phyloP scores from a whole-genome alignment of 2,888 invertebrate genomes.

The Stenurella melanura region DNA sequence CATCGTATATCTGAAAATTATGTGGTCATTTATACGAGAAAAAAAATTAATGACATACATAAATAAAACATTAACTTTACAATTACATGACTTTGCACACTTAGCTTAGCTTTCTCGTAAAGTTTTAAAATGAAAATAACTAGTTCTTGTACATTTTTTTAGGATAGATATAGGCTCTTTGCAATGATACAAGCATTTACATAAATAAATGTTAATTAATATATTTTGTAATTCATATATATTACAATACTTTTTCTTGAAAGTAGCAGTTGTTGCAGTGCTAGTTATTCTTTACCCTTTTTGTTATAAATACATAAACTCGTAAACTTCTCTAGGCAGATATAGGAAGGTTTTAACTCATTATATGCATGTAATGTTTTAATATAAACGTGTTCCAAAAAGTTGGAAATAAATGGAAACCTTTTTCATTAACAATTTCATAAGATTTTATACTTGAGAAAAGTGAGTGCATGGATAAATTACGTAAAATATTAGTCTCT shows the following conservation, averaged over 20 bases:
- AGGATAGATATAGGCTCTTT: not conserved
- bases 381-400: too few relatives aligned
- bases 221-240: constrained; percentile 9
- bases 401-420: too few relatives aligned
- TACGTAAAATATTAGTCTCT: too few relatives aligned
- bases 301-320: too few relatives aligned
- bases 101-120: not conserved
- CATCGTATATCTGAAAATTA: constrained; percentile 21
- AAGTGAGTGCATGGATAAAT: too few relatives aligned
- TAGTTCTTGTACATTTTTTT: constrained; percentile 16
- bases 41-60: constrained; percentile 6
- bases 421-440: too few relatives aligned
- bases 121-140: constrained; percentile 15
- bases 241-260: not conserved
- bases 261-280: not conserved
- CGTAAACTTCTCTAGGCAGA: not conserved
- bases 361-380: not conserved
- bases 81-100: constrained; percentile 31
- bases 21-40: constrained; percentile 8
- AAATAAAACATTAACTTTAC: constrained; percentile 31
- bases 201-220: not conserved
- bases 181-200: not conserved
- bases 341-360: not conserved
- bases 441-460: too few relatives aligned
- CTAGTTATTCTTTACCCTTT: not conserved